Percentiles rank a stretch among this genome's conserved stretches.
These are phyloP conservation scores for Drepana arcuata DNA, from an alignment of 1,140 invertebrate species.

Conservation along the genomic window DNA sequence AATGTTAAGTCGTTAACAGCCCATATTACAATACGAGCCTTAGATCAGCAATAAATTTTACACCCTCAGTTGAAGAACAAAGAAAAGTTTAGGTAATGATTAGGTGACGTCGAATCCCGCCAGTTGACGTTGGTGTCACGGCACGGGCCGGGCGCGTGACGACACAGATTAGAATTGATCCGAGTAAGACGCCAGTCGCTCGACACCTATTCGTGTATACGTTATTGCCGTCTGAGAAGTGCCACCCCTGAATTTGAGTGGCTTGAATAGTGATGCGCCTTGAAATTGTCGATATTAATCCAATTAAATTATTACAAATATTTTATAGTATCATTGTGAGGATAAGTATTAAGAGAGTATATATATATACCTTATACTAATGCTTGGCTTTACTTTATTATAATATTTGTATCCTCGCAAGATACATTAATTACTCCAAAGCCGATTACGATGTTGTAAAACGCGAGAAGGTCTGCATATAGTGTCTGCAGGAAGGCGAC, in stretches of 20 bases:
- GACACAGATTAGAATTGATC: slow-evolving; percentile 39
- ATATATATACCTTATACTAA: no score
- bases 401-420: no score
- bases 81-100: slow-evolving; percentile 19
- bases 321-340: no score
- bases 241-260: slow-evolving; percentile 32
- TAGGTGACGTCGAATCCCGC: slow-evolving; percentile 19
- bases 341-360: no score
- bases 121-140: slow-evolving; percentile 22
- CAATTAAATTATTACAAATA: background rate
- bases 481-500: no score
- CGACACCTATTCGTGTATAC: slow-evolving; percentile 29
- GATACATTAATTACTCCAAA: no score
- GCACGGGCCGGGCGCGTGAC: slow-evolving; percentile 15
- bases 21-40: no score
- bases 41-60: no score
- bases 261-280: slow-evolving; percentile 15
- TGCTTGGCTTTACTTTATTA: no score
- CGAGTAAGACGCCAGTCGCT: slow-evolving; percentile 20
- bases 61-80: slow-evolving; percentile 15
- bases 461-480: no score
- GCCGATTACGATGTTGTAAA: no score
- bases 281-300: slow-evolving; percentile 9
- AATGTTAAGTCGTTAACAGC: no score
- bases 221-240: slow-evolving; percentile 34